phyloP scores from a whole-genome alignment of 1,140 invertebrate species.

The Sycophaga agraensis region DNA sequence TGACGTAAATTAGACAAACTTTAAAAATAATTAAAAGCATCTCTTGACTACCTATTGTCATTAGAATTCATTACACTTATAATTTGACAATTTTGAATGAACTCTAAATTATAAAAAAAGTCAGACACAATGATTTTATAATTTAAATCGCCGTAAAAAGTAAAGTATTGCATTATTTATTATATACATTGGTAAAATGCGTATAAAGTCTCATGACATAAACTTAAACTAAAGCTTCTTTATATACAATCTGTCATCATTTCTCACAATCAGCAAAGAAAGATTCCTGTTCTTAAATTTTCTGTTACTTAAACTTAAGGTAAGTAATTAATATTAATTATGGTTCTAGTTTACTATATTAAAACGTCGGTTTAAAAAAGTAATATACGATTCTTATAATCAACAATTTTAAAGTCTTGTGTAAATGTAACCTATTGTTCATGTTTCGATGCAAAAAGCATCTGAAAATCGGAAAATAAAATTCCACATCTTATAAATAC shows the following conservation, averaged over 20 bases:
- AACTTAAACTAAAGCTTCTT: slow-evolving; percentile 41
- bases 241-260: slow-evolving; percentile 40
- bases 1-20: too few species aligned
- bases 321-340: background rate
- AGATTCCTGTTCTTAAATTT: background rate
- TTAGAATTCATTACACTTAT: too few species aligned
- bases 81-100: too few species aligned
- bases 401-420: slow-evolving; percentile 26
- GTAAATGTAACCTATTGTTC: slow-evolving; percentile 20
- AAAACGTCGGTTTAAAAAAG: slow-evolving; percentile 3
- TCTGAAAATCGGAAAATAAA: slow-evolving; percentile 8
- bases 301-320: slow-evolving; percentile 3
- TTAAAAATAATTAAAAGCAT: too few species aligned
- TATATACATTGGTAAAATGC: slow-evolving; percentile 34
- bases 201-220: slow-evolving; percentile 47
- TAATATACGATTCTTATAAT: too few species aligned
- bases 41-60: too few species aligned
- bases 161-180: too few species aligned
- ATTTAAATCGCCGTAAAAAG: too few species aligned
- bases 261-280: background rate
- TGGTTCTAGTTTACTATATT: background rate
- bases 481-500: slow-evolving; percentile 7
- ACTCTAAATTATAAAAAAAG: too few species aligned
- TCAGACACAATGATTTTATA: too few species aligned
- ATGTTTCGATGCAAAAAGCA: slow-evolving; percentile 11